Base-by-base conservation (phyloP, 2,888 invertebrate genomes). In the Cynaeus angustus region DNA sequence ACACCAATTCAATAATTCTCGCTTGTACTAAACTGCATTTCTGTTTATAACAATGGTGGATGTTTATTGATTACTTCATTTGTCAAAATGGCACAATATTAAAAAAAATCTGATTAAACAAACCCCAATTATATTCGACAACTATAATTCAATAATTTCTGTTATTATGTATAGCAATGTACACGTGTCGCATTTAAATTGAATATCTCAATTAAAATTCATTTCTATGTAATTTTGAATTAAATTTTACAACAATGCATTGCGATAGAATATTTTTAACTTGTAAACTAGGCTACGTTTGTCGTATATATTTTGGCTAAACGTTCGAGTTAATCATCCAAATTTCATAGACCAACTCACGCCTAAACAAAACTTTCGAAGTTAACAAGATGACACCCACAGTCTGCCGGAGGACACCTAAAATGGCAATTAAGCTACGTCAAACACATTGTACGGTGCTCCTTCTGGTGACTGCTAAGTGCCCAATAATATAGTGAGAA, bases 171-270 rank as follows among this genome's bases (percentile, higher is more conserved):
- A 52, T 66, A 58, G 61, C 50, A 48, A 56, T 70, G 55, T 70
- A 66, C 58, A 53, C 70, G 55, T 55, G 30, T 53, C 45, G 64
- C 45, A 64, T 67, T 67, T 67, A 56, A 70, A 70, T 70, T 64
- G 70, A 67, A 70, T 52, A 56, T 55, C 55, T 70, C 64, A 70
- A 66, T 70, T 70, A 70, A 67, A 70, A 70, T 70, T 67, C 70
- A 70, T 70, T 66, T 70, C 56, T 26, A 38, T 58, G 30, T 55
- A 67, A 64, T 66, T 28, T 14, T 52, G 58, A 61, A 70, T 62
- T 70, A 43, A 70, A 70, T 70, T 70, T 67, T 67, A 56, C 53
- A 66, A 56, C 33, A 53, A 53, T 38, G 21, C 50, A 62, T 62
- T 4, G 45, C 28, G 10, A 13, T 37, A 61, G 48, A 12, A 8